Evolutionary conservation across 2,113 vertebrate species (phyloP).

Genomic region (Ciconia stormi): DNA sequence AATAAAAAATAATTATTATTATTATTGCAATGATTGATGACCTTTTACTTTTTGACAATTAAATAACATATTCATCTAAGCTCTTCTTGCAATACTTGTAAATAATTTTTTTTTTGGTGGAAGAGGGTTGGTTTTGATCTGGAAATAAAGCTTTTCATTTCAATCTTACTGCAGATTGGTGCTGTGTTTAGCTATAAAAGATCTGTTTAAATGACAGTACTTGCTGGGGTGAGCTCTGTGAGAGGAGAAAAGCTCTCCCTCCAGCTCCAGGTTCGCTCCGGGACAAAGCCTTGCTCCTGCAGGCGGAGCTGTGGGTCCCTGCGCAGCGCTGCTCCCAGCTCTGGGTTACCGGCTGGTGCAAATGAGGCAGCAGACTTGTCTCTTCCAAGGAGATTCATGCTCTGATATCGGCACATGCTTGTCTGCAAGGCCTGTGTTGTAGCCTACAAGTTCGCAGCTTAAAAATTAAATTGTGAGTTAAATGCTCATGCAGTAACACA

Average conservation of each 20-base stretch:
- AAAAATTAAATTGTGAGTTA: neutral
- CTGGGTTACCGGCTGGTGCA: neutral
- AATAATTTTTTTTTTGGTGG: neutral
- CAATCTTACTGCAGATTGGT: neutral
- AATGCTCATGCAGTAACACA: neutral
- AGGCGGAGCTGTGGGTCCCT: neutral
- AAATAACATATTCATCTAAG: neutral
- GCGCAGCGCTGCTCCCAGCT: neutral
- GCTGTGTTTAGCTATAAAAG: neutral
- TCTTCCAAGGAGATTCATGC: neutral
- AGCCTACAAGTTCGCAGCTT: neutral
- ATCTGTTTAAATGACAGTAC: neutral
- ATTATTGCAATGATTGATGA: neutral
- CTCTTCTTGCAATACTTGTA: neutral
- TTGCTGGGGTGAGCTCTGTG: neutral
- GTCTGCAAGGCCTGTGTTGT: neutral
- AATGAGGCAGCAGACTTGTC: accelerated
- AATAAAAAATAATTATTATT: neutral
- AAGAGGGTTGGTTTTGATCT: neutral
- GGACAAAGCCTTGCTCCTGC: neutral
- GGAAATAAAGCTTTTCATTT: neutral
- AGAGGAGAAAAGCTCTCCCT: neutral
- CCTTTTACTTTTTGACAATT: neutral
- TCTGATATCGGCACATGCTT: no score
- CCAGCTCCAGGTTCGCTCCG: neutral